Evolutionary conservation across 2,888 invertebrate genomes (phyloP), one percentile per base, ranked within the genome.

Genomic region (Phyto melanocephala): DNA sequence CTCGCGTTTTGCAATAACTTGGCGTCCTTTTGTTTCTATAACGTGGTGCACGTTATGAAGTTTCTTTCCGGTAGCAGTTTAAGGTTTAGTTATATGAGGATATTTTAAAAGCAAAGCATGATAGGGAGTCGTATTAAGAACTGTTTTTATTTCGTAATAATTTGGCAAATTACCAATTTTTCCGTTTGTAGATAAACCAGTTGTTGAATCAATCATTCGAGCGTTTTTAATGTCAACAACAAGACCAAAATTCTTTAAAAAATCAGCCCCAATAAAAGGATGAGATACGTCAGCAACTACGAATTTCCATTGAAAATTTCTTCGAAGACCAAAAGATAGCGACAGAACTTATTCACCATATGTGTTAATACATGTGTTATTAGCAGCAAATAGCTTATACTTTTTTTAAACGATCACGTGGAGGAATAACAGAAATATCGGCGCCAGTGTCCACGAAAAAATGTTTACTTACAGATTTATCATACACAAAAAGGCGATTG

Each of bases 1-100:
- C n/a, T 70, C 68, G 2, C 42, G 28, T 45, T 70, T 77, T 15
- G 40, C 67, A 22, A 45, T 33, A 7, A 62, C 45, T 20, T 67
- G 67, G 15, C 11, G 58, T 2, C 68, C 76, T 33, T 52, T 63
- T 17, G 54, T 58, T 17, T 60, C 28, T 7, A 68, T 68, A 1
- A 37, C 22, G 28, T 76, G 76, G 15, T 52, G 35, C 1, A 56
- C 11, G 24, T 52, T 24, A 50, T 50, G 50, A 2, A 10, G 7
- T 50, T 28, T 50, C 22, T 50, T 22, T 24, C 50, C 47, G 20
- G 20, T 20, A 50, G 22, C 50, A 50, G 50, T 22, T 22, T 5
- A 11, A 45, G 17, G 15, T 17, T 45, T 45, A 8, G 17, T 45
- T 45, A 17, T 45, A 8, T n/a, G 2, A 37, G 42, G 47, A 20